A percentile compares a stretch with the other conserved stretches of the same genome.
Evolutionary conservation across 2,888 invertebrate genomes (phyloP).

Genomic region (Acanthococcus lagerstroemiae): DNA sequence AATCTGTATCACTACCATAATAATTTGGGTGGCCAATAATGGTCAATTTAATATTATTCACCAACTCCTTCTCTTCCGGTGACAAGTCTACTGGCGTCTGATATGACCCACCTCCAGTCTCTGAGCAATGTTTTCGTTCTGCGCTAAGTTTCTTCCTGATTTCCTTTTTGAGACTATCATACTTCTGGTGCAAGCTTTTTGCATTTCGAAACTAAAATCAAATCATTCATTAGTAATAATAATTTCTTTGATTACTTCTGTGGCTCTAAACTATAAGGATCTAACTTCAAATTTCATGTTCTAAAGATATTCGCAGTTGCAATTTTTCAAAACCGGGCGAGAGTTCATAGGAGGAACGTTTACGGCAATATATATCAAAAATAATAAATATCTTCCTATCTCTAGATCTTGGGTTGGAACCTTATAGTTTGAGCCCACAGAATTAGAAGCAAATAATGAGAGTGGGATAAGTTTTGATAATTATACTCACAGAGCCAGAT

Average conservation of each 20-base stretch:
- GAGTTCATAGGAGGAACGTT: no score
- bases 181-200: background rate
- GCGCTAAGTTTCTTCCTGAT: background rate
- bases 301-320: no score
- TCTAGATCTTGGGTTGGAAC: no score
- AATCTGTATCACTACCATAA: slow-evolving; percentile 1
- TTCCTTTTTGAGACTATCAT: background rate
- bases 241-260: background rate
- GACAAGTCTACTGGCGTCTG: background rate
- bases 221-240: background rate
- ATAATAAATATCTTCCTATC: no score
- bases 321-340: no score
- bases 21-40: background rate
- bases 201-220: background rate
- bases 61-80: background rate
- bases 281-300: no score
- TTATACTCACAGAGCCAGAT: background rate
- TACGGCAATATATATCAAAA: no score
- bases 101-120: background rate
- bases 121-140: background rate
- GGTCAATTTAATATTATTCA: background rate
- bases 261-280: no score
- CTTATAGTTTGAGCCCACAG: no score
- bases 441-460: no score
- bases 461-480: background rate